Base-by-base conservation (phyloP, 2,888 invertebrate genomes). In the Lamellibrachia columna region DNA sequence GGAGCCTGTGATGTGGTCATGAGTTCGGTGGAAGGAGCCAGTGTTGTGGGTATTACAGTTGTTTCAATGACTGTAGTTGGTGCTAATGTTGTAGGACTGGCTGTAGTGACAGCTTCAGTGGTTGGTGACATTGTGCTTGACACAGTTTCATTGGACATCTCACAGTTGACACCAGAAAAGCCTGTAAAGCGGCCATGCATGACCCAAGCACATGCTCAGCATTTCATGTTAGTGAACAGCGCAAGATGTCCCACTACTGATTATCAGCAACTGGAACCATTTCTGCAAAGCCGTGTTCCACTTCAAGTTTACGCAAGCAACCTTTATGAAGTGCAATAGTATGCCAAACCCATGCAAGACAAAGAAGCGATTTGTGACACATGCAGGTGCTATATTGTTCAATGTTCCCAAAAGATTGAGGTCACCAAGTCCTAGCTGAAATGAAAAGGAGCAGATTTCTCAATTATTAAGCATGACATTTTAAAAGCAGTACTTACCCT, bases 131-230 rank as follows among this genome's bases (percentile, higher is more conserved):
- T n/a, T 75, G 75, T 22, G 75, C 75, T 75, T 75, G 75, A 75
- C 75, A 75, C 75, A 91, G 91, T 91, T 40, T 91, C 91, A 91
- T 91, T 91, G 91, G 91, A 91, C 52, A 53, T 91, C 91, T 91
- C 52, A 53, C 91, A 91, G 91, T 91, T 52, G 11, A 91, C 91
- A 2, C 91, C 91, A 15, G 91, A 91, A 22, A 91, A 91, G 91
- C 91, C 91, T 91, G 91, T 91, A 91, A 90, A 52, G 75, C 75
- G 75, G 22, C 22, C 75, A 75, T 75, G 75, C 75, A n/a, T 75
- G 75, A 75, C 75, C 75, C 2, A 75, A 75, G 75, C 75, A 75
- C n/a, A 15, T n/a, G 6, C 75, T 75, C 22, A 40, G 40, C 40
- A 40, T 40, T 40, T 40, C 40, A 4, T 2, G n/a, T 22, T n/a